Conservation (phyloP, 2,113 vertebrate genomes). For the Seriola quinqueradiata region DNA sequence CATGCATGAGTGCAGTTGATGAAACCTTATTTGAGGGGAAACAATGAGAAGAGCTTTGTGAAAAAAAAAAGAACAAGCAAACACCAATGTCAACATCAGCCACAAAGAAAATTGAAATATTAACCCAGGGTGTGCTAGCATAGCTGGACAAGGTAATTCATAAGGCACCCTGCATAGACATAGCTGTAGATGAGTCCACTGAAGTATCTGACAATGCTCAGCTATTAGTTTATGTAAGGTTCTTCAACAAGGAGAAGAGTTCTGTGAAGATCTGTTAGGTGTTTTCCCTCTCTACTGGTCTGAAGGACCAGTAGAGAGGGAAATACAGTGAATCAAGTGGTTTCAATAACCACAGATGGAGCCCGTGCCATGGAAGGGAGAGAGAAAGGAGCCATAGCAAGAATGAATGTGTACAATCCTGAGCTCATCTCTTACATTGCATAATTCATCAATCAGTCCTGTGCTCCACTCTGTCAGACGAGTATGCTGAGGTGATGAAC, state of each 20-base stretch:
- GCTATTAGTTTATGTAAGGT: conserved; percentile 1
- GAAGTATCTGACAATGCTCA: conserved; percentile 20
- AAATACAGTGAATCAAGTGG: neutral
- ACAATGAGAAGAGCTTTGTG: conserved; percentile 1
- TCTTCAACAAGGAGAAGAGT: neutral
- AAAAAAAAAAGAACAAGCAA: neutral
- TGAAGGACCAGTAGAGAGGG: too few species aligned
- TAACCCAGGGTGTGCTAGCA: conserved; percentile 15
- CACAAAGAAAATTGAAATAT: conserved; percentile 5
- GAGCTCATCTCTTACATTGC: conserved; percentile 37
- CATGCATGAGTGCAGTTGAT: conserved; percentile 7
- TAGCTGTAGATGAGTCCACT: conserved; percentile 52
- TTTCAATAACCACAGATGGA: conserved; percentile 44
- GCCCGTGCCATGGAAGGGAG: conserved; percentile 44
- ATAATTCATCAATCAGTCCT: conserved; percentile 52
- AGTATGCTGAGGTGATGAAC: conserved; percentile 55
- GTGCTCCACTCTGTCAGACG: conserved; percentile 45
- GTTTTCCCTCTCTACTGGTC: too few species aligned
- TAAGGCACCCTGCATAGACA: conserved; percentile 34
- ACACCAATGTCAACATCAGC: conserved; percentile 3
- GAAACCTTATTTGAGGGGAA: neutral
- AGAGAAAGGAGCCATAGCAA: conserved; percentile 50
- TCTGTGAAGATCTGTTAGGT: too few species aligned
- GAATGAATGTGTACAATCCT: conserved; percentile 48
- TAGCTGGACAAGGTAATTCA: conserved; percentile 33